Conservation (phyloP, 1,140 invertebrate genomes). For the Gonatopus flavifemur region DNA sequence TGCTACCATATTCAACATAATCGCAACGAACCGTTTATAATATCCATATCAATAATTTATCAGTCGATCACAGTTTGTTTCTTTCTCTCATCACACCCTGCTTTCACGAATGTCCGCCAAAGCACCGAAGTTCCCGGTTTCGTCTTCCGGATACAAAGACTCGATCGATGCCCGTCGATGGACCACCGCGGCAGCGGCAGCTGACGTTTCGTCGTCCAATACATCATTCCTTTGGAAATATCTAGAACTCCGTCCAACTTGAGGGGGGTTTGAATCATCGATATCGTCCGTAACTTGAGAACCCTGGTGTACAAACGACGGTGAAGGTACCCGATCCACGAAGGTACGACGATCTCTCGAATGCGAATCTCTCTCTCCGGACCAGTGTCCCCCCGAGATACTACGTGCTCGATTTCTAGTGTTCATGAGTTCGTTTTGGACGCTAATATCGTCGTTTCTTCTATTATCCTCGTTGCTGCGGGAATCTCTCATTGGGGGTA, state of each 20-base stretch:
- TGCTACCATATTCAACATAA: too few relatives aligned
- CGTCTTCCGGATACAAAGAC: constrained; percentile 30
- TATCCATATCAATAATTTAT: neutral
- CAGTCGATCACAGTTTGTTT: too few relatives aligned
- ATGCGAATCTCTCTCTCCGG: constrained; percentile 18
- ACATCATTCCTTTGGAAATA: neutral
- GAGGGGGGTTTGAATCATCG: too few relatives aligned
- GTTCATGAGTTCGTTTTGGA: constrained; percentile 35
- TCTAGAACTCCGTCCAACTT: neutral
- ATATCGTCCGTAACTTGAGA: neutral
- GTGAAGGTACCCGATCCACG: neutral
- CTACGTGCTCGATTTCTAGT: constrained; percentile 33
- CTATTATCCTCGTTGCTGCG: neutral
- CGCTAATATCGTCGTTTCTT: neutral
- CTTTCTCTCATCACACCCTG: constrained; percentile 46
- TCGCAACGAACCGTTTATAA: too few relatives aligned
- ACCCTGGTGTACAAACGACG: neutral
- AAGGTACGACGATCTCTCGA: neutral
- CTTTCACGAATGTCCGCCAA: constrained; percentile 53
- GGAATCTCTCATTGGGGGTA: too few relatives aligned
- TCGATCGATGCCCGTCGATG: constrained; percentile 13
- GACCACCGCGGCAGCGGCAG: neutral
- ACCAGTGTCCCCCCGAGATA: constrained; percentile 14
- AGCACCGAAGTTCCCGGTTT: constrained; percentile 40
- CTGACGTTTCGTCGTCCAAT: neutral